Conservation (phyloP, 2,113 vertebrate species). For the Alligator sinensis region DNA sequence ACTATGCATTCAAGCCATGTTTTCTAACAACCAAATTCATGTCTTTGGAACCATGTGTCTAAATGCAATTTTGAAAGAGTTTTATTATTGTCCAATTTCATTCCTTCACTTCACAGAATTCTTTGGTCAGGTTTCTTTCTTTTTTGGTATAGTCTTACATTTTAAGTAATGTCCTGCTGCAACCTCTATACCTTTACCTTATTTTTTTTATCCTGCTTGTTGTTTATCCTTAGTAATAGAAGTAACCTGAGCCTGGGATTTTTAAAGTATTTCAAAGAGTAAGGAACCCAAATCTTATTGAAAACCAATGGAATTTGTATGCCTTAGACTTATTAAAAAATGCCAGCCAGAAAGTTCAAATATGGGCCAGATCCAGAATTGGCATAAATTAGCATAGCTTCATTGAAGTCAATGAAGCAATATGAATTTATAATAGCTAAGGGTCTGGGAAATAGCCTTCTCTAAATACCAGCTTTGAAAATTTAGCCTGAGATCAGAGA, state of each 20-base stretch:
- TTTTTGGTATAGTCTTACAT: not conserved
- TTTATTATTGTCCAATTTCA: not conserved
- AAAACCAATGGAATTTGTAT: not conserved
- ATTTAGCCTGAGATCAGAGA: not conserved
- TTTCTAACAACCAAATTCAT: not conserved
- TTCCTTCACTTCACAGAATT: not conserved
- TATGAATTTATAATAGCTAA: not conserved
- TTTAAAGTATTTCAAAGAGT: not conserved
- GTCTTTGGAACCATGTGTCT: not conserved
- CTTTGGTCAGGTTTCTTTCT: not conserved
- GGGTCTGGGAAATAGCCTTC: not conserved
- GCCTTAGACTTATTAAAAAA: not conserved
- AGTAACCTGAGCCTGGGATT: not conserved
- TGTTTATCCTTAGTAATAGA: not conserved
- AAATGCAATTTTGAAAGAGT: not conserved
- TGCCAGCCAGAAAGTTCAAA: accelerated
- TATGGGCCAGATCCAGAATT: not conserved
- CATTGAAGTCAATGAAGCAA: not conserved
- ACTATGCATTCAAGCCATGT: not conserved
- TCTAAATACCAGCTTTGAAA: not conserved
- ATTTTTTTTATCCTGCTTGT: not conserved
- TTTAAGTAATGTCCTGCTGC: not conserved
- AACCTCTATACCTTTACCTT: not conserved
- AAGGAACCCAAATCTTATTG: not conserved
- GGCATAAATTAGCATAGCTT: not conserved